phyloP scores from a whole-genome alignment of 2,888 invertebrate genomes.

The Taphrorychus bicolor region DNA sequence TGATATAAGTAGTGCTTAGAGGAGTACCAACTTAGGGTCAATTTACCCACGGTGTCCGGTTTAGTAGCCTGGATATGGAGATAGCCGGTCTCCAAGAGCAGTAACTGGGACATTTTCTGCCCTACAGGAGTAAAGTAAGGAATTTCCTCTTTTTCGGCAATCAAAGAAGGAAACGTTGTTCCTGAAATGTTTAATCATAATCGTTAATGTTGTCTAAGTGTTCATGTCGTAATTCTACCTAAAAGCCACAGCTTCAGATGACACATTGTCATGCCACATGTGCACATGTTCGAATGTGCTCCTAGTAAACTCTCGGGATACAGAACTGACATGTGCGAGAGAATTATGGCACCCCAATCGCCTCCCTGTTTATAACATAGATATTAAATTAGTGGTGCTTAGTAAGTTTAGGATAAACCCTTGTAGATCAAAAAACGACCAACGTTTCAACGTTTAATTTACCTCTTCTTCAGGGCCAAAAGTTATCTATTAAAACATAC shows the following conservation, averaged over 20 bases:
- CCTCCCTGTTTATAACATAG: slow-evolving; percentile 63
- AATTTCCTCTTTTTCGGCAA: slow-evolving; percentile 64
- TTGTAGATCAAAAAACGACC: not conserved
- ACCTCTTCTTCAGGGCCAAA: no score
- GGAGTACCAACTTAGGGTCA: slow-evolving; percentile 40
- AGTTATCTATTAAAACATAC: no score
- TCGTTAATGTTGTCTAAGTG: not conserved
- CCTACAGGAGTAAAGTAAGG: not conserved
- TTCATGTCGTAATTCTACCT: slow-evolving; percentile 49
- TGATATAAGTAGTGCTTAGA: slow-evolving; percentile 4
- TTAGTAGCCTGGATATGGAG: slow-evolving; percentile 86
- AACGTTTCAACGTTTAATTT: no score
- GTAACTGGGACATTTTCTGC: not conserved
- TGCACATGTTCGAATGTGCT: slow-evolving; percentile 59
- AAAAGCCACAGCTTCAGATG: slow-evolving; percentile 57
- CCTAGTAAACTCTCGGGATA: slow-evolving; percentile 11
- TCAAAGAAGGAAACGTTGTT: slow-evolving; percentile 63
- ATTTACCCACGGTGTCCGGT: slow-evolving; percentile 83
- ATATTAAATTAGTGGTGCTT: no score
- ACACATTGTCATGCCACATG: slow-evolving; percentile 48
- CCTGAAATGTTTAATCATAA: slow-evolving; percentile 1
- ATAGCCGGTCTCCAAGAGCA: slow-evolving; percentile 65
- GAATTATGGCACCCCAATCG: slow-evolving; percentile 80
- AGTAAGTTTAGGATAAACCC: no score
- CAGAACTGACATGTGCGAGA: slow-evolving; percentile 65